Evolutionary conservation across 2,888 invertebrate genomes (phyloP), one percentile per base, ranked within the genome.

Genomic region (Drosophila paucipuncta): DNA sequence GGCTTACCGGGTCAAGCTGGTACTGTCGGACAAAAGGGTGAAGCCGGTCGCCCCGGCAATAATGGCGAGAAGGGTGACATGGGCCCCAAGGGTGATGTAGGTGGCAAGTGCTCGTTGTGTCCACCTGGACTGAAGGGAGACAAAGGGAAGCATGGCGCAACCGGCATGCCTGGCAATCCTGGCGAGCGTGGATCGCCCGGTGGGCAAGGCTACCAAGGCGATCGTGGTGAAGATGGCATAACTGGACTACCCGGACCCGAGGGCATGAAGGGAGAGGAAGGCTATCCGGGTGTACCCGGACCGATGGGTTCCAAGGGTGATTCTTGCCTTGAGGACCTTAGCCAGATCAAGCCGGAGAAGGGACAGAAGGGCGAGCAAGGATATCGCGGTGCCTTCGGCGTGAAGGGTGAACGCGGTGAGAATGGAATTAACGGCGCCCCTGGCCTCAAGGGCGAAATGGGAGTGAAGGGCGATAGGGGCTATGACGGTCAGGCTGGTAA

Each of bases 41-140:
- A 94, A 65, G 92, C 95, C 25, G 97, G 97, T 49, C 94, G 94
- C 71, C 95, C 96, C 50, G 97, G 97, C 18, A 90, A 89, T 53
- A 96, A 96, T 5, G 96, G 96, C 53, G 91, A 87, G 16, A 94
- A 95, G 70, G 96, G 96, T 63, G 94, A 92, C 25, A 94, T 95
- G 52, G 97, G 97, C 39, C 93, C 94, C 9, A 97, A 97, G 90
- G 97, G 97, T 89, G 97, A 97, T 61, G 94, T 95, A 43, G 97
- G 97, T 33, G 97, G 97, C 4, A 95, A 96, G 69, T 97, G 97
- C 89, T 95, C 95, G 50, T 96, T 96, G 73, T 97, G 97, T 91
- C 94, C 95, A 68, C 96, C 97, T 35, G 98, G 98, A 35, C 82
- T 92, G 1, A 95, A 95, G 79, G 98, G 98, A 33, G 93, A 92